Conservation (phyloP, 2,797 vertebrate genomes). For the Notamacropus eugenii region DNA sequence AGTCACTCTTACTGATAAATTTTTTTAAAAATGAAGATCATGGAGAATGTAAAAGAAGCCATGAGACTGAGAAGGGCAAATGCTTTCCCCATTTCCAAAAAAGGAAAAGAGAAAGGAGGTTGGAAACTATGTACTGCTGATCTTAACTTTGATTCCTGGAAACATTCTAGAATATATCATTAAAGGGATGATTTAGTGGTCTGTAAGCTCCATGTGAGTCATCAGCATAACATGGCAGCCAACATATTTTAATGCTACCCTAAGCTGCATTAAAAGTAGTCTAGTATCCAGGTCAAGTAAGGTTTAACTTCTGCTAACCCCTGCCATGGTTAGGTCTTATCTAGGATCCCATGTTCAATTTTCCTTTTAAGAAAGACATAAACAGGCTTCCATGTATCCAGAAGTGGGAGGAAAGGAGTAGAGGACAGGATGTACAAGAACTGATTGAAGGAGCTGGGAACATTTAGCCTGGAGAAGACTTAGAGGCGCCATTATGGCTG, state of each 20-base stretch:
- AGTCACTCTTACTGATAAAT: background rate
- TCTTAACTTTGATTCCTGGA: slow-evolving; percentile 3
- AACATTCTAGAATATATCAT: slow-evolving; percentile 1
- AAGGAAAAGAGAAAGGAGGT: background rate
- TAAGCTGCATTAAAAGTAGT: background rate
- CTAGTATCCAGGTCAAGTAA: background rate
- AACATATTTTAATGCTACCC: background rate
- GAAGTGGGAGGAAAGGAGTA: background rate
- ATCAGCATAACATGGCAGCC: background rate
- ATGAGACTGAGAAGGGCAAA: background rate
- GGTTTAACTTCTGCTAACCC: background rate
- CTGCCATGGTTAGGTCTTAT: background rate
- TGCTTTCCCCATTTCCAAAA: background rate
- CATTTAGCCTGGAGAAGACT: background rate
- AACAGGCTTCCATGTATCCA: background rate
- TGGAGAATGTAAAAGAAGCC: background rate
- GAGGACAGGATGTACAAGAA: background rate
- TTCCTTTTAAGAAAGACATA: background rate
- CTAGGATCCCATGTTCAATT: background rate
- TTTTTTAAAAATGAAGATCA: background rate
- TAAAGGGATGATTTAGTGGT: background rate
- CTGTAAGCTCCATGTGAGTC: background rate
- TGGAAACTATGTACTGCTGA: background rate
- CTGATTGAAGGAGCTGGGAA: background rate
- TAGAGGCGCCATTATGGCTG: background rate